Conservation (phyloP, 2,888 invertebrate species). For the Leucophenga maculata region DNA sequence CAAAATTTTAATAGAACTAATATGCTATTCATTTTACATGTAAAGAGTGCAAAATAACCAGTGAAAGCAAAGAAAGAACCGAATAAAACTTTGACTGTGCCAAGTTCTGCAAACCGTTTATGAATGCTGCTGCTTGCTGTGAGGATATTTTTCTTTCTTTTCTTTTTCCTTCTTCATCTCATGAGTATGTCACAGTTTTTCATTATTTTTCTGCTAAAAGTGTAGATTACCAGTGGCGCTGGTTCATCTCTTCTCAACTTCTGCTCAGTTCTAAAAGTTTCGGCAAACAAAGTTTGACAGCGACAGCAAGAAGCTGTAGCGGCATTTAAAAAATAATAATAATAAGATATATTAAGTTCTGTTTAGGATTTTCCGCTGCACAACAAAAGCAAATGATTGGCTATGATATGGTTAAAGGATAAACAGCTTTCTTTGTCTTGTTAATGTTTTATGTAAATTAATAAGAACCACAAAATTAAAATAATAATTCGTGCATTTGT, state of each 20-base stretch:
- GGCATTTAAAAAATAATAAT: conserved; percentile 23
- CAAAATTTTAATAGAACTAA: no score
- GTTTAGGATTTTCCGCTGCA: conserved; percentile 19
- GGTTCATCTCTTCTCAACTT: background rate
- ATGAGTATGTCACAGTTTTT: conserved; percentile 2
- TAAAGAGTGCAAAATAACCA: no score
- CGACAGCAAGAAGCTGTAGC: background rate
- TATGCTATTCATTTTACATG: no score
- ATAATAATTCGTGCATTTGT: no score
- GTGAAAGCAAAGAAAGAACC: no score
- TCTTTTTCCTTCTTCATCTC: background rate
- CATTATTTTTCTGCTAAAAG: background rate
- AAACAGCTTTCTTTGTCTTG: no score
- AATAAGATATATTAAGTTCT: conserved; percentile 54
- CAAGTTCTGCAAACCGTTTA: background rate
- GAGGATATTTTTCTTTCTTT: conserved; percentile 15
- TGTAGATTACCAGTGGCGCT: no score
- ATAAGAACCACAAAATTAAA: no score
- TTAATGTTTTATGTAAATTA: no score
- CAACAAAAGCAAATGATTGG: background rate
- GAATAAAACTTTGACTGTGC: background rate
- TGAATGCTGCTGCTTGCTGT: conserved; percentile 23
- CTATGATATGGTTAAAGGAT: no score
- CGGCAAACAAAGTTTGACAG: conserved; percentile 15
- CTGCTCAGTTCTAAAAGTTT: background rate